Percentiles rank a stretch among this genome's conserved stretches.
Evolutionary conservation across 2,888 invertebrate species (phyloP).

Genomic region (Sabatieria punctata): DNA sequence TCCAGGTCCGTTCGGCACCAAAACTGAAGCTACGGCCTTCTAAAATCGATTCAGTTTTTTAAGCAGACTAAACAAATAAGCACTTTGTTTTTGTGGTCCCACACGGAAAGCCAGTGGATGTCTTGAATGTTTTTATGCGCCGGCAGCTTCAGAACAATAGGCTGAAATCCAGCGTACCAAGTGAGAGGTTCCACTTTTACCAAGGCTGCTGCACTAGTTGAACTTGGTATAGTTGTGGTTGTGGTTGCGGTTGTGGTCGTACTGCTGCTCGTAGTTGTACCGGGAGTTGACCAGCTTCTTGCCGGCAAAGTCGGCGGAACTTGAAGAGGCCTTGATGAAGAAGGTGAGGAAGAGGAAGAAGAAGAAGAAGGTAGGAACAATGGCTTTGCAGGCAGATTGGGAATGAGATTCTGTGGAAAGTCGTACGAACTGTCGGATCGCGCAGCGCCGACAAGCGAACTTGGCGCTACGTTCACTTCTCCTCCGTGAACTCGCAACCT

Average conservation of each 20-base stretch:
- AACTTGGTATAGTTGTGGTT: background rate
- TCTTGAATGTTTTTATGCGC: constrained; percentile 15
- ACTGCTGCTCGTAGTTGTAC: constrained; percentile 1
- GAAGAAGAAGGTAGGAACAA: no score
- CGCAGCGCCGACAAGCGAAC: background rate
- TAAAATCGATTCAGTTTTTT: constrained; percentile 8
- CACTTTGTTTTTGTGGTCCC: constrained; percentile 24
- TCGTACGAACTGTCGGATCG: background rate
- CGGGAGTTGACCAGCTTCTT: background rate
- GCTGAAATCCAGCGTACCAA: constrained; percentile 26
- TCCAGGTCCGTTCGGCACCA: constrained; percentile 22
- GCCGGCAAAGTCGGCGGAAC: no score
- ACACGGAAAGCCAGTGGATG: constrained; percentile 24
- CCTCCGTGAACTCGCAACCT: background rate
- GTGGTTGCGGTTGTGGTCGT: background rate
- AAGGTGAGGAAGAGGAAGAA: no score
- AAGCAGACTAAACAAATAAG: background rate
- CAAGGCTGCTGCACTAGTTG: constrained; percentile 5
- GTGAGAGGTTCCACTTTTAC: constrained; percentile 15
- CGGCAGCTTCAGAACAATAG: constrained; percentile 24
- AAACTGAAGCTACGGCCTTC: constrained; percentile 19
- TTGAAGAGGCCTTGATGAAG: no score
- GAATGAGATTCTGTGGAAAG: background rate
- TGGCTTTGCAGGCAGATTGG: background rate
- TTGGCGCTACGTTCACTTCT: background rate